Base-by-base conservation (phyloP, 2,113 vertebrate species). In the Rhombomys opimus region DNA sequence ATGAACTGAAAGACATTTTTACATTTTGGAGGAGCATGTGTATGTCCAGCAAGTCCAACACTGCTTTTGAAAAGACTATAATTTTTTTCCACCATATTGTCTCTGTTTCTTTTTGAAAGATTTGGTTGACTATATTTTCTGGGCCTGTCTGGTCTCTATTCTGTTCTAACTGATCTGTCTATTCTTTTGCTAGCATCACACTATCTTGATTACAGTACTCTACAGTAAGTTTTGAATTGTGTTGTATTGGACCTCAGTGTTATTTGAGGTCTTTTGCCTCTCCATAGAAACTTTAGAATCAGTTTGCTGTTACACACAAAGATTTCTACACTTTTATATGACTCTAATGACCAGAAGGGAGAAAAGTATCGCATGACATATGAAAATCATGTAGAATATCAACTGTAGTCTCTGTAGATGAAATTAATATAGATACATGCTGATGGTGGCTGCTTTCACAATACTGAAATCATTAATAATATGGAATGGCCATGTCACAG, bases 21-120 rank as follows among this genome's bases (percentile, higher is more conserved):
- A 59, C 14, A 7, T 10, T 68, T 89, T 54, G 50, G 12, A 41
- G 3, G 15, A 70, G 32, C 5, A 5, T 5, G 1, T 75, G 9
- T 13, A 35, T 86, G 7, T n/a, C 38, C 23, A 23, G 35, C 59
- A 63, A 23, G 88, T 82, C 46, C 4, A n/a, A 54, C 41, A 32
- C 17, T 25, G 6, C 65, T 87, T 87, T 72, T 57, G 72, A 93
- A 91, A 50, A 91, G 65, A 87, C 22, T 72, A 0, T 73, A 54
- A 59, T 46, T 46, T 67, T 95, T 86, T 63, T 82, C 32, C 1
- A 30, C 67, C 27, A 2, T 82, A 4, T 13, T 38, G 46, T 22
- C 20, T 94, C 89, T 88, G 30, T 35, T 57, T 93, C 57, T 75
- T 57, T 75, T 70, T 75, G 59, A 92, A 87, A 88, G 30, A 59